A percentile compares a stretch with the other conserved stretches of the same genome.
Evolutionary conservation across 2,797 vertebrate species (phyloP).

Genomic region (Caiman crocodilus): DNA sequence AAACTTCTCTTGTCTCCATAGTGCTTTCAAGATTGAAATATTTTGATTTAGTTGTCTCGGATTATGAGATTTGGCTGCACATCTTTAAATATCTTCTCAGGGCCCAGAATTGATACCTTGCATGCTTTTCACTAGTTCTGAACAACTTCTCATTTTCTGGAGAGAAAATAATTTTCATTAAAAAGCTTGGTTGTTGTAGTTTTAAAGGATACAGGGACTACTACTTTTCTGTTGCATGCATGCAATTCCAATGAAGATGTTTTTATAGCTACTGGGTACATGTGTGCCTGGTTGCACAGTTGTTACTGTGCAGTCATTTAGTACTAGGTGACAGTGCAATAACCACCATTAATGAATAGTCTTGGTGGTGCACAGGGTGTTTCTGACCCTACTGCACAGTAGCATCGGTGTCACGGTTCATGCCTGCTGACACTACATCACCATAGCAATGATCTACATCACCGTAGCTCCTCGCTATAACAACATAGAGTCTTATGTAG

Average conservation of each 20-base stretch:
- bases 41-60: neutral
- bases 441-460: too few relatives aligned
- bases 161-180: neutral
- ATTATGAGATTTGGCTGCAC: neutral
- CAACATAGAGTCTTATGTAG: too few relatives aligned
- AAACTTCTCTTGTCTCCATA: neutral
- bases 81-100: neutral
- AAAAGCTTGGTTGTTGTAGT: neutral
- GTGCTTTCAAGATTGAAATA: neutral
- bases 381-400: too few relatives aligned
- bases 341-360: too few relatives aligned
- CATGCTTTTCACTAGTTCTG: neutral
- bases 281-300: too few relatives aligned
- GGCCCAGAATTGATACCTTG: neutral
- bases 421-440: too few relatives aligned
- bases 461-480: too few relatives aligned
- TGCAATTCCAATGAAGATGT: fast-evolving
- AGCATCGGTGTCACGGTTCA: too few relatives aligned
- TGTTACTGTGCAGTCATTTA: too few relatives aligned
- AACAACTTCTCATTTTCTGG: neutral
- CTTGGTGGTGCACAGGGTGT: too few relatives aligned
- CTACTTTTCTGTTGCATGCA: neutral
- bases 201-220: neutral
- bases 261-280: neutral
- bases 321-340: too few relatives aligned